Conservation (phyloP, 35 echinoderm and acorn worm species). For the Lytechinus variegatus region DNA sequence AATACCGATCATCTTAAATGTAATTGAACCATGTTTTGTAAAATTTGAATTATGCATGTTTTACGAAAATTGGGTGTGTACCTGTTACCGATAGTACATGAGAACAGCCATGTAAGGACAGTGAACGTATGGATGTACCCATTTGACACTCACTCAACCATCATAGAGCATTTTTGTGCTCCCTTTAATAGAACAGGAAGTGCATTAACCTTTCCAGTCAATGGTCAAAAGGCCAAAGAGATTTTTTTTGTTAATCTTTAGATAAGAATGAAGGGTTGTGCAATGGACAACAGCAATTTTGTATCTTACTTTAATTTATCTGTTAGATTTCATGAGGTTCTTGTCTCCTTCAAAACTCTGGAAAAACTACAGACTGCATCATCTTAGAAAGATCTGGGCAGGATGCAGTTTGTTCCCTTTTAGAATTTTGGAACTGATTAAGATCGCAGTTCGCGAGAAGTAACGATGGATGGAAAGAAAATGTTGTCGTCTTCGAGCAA, state of each 20-base stretch:
- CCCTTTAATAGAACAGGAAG: background rate
- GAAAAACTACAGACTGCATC: background rate
- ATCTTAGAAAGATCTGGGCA: background rate
- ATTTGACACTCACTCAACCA: background rate
- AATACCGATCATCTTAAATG: background rate
- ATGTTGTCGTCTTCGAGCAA: background rate
- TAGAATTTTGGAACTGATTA: no score
- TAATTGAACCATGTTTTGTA: background rate
- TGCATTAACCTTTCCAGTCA: background rate
- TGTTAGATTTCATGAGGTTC: background rate
- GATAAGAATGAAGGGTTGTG: background rate
- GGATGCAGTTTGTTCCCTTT: no score
- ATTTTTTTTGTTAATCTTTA: background rate
- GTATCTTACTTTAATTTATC: background rate
- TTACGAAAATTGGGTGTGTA: background rate
- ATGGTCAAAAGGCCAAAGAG: background rate
- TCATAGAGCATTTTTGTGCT: background rate
- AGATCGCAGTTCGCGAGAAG: no score
- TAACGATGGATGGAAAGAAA: background rate
- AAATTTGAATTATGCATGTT: background rate
- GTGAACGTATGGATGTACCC: background rate
- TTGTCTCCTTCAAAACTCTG: background rate
- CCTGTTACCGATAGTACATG: background rate
- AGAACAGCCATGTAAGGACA: background rate
- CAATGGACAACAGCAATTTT: background rate